phyloP scores from a whole-genome alignment of 2,888 invertebrate species.

The Lasioglossum calceatum region DNA sequence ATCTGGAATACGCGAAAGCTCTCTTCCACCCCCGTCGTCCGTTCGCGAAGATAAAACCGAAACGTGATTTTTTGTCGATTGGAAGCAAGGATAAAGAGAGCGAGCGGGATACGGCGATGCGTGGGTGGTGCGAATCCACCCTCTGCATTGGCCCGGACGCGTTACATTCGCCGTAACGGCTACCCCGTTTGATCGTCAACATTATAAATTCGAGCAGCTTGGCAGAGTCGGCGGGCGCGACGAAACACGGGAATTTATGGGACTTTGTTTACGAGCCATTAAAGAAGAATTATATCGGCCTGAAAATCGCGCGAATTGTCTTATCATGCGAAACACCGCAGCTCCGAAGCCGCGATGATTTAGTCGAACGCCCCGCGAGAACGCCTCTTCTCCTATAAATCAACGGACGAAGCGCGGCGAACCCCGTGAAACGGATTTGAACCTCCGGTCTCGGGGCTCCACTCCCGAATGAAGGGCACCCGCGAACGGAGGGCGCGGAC shows the following conservation, averaged over 20 bases:
- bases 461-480: not conserved
- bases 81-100: not conserved
- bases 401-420: conserved; percentile 6
- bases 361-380: conserved; percentile 31
- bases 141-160: not conserved
- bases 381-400: conserved; percentile 31
- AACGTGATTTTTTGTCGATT: conserved; percentile 41
- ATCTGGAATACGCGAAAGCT: conserved; percentile 21
- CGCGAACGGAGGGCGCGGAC: not conserved
- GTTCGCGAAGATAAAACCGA: conserved; percentile 33
- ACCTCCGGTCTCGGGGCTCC: not conserved
- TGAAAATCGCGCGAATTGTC: conserved; percentile 55
- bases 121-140: not conserved
- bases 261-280: conserved; percentile 59
- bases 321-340: conserved; percentile 54
- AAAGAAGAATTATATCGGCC: conserved; percentile 56
- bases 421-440: conserved; percentile 11
- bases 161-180: not conserved
- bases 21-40: not conserved
- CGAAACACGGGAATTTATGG: conserved; percentile 49
- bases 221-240: conserved; percentile 17
- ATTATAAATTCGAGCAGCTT: conserved; percentile 34
- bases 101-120: too few species aligned
- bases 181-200: conserved; percentile 24
- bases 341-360: conserved; percentile 33